Conservation (phyloP, 37 sponge, comb jelly and placozoan genomes). For the Ianthella basta region DNA sequence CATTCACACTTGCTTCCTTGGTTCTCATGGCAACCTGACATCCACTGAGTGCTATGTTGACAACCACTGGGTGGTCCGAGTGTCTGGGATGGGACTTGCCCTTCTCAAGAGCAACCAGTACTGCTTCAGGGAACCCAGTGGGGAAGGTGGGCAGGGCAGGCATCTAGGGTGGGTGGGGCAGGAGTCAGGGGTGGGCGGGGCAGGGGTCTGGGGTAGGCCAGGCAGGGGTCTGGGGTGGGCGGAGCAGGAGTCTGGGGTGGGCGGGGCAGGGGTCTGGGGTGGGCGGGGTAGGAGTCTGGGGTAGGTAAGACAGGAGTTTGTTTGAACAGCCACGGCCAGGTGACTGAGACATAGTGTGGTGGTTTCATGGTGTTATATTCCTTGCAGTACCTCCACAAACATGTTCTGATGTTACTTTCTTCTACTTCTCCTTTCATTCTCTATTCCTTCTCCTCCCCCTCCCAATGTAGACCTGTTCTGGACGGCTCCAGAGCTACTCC, state of each 20-base stretch:
- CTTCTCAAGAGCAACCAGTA: slow-evolving; percentile 2
- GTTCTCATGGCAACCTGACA: slow-evolving; percentile 24
- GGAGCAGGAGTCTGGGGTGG: not conserved
- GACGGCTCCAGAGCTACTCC: slow-evolving; percentile 19
- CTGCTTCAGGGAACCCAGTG: not conserved
- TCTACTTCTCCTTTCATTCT: too few species aligned
- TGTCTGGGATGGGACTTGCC: slow-evolving; percentile 21
- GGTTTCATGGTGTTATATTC: too few species aligned
- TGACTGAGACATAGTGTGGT: too few species aligned
- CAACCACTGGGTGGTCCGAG: slow-evolving; percentile 22
- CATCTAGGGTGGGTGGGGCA: not conserved
- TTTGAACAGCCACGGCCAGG: too few species aligned
- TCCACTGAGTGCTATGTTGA: slow-evolving; percentile 3
- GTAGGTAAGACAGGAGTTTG: too few species aligned
- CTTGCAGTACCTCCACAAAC: too few species aligned
- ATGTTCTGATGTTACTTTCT: not conserved
- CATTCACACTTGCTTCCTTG: slow-evolving; percentile 5
- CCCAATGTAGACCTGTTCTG: not conserved
- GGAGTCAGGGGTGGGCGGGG: slow-evolving; percentile 1
- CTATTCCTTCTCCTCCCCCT: too few species aligned
- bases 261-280: not conserved
- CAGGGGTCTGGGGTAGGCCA: not conserved
- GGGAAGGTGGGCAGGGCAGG: slow-evolving; percentile 3
- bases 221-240: not conserved
- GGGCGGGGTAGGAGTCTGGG: not conserved